Evolutionary conservation across 2,888 invertebrate species (phyloP).

Genomic region (Eulithis prunata): DNA sequence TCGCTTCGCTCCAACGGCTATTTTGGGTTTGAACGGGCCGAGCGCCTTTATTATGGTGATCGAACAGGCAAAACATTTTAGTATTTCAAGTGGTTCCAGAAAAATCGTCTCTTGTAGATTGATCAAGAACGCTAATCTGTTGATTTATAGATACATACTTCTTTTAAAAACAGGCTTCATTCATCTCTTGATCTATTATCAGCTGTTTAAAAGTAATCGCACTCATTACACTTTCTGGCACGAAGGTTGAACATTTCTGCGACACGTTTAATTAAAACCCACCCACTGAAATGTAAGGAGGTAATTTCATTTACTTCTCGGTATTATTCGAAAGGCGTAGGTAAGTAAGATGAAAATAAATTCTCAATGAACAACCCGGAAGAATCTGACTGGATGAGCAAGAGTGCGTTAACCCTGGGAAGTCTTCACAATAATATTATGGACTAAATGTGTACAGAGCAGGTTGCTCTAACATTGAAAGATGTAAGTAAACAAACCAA

Average conservation of each 20-base stretch:
- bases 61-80: constrained; percentile 66
- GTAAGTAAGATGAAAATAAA: constrained; percentile 46
- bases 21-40: constrained; percentile 63
- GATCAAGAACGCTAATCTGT: constrained; percentile 11
- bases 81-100: constrained; percentile 60
- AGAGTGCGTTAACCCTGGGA: constrained; percentile 71
- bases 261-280: constrained; percentile 45
- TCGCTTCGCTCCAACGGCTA: constrained; percentile 57
- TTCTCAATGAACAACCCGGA: constrained; percentile 58
- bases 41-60: constrained; percentile 66
- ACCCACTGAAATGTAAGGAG: constrained; percentile 18
- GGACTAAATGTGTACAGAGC: constrained; percentile 59
- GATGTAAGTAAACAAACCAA: constrained; percentile 66
- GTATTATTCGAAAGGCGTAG: constrained; percentile 17
- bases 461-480: constrained; percentile 64
- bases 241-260: constrained; percentile 8
- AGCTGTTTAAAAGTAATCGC: constrained; percentile 4
- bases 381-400: constrained; percentile 58
- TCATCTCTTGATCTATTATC: not conserved
- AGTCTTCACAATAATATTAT: constrained; percentile 62
- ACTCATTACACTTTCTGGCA: not conserved
- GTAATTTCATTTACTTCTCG: constrained; percentile 24
- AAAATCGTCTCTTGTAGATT: constrained; percentile 37
- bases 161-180: constrained; percentile 4
- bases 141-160: constrained; percentile 10